These are phyloP conservation scores for Lordiphosa andalusiaca DNA, from an alignment of 2,888 invertebrate genomes.

Conservation along the genomic window DNA sequence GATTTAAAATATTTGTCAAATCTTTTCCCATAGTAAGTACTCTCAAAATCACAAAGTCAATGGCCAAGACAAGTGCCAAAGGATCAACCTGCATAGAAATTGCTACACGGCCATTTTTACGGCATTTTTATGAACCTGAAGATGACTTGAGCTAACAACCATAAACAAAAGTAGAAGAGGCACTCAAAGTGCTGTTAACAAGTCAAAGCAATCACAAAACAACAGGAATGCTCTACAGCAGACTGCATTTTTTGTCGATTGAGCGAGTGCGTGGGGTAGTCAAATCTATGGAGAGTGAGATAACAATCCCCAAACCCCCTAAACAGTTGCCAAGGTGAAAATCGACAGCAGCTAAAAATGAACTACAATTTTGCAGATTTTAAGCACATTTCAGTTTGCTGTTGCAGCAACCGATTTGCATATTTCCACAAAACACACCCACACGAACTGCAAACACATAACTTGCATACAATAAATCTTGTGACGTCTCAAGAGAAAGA, in stretches of 20 bases:
- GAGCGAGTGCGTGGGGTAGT: constrained; percentile 10
- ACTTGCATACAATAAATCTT: constrained; percentile 74
- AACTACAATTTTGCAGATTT: constrained; percentile 66
- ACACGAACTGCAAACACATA: constrained; percentile 52
- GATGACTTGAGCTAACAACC: constrained; percentile 10
- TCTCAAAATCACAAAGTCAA: background rate
- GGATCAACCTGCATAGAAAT: constrained; percentile 24
- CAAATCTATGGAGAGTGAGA: constrained; percentile 41
- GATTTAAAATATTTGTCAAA: too few species aligned
- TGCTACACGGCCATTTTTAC: constrained; percentile 34
- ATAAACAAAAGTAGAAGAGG: constrained; percentile 46
- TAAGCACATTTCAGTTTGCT: constrained; percentile 68
- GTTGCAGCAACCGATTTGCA: constrained; percentile 67
- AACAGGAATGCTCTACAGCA: constrained; percentile 5
- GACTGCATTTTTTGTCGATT: constrained; percentile 51
- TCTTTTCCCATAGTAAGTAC: background rate
- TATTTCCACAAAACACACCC: constrained; percentile 44
- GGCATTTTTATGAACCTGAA: constrained; percentile 44
- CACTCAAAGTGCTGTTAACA: constrained; percentile 31
- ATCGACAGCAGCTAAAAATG: constrained; percentile 60
- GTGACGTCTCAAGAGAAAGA: constrained; percentile 73
- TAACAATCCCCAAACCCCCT: constrained; percentile 38
- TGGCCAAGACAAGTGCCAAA: background rate
- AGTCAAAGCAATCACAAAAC: constrained; percentile 23
- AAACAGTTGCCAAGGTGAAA: constrained; percentile 51